Evolutionary conservation across 2,888 invertebrate genomes (phyloP).

Genomic region (Agonopterix subpropinquella): DNA sequence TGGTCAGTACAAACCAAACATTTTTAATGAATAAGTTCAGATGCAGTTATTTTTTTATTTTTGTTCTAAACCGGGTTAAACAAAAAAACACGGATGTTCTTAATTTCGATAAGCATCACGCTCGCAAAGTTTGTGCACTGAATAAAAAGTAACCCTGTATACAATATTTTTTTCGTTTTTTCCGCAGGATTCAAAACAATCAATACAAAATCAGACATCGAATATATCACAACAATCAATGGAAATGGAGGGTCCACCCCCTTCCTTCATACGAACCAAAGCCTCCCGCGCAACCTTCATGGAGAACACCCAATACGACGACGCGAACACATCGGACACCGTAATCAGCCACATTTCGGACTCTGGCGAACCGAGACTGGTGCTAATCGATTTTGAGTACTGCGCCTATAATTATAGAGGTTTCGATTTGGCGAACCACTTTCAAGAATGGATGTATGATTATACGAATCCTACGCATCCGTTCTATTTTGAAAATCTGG

Average conservation of each 20-base stretch:
- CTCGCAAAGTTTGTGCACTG: too few relatives aligned
- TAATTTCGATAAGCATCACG: too few relatives aligned
- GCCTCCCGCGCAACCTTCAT: neutral
- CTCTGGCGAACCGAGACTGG: slow-evolving; percentile 77
- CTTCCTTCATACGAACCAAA: neutral
- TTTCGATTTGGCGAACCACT: slow-evolving; percentile 96
- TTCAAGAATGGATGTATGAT: slow-evolving; percentile 94
- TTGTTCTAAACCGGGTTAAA: too few relatives aligned
- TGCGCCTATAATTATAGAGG: slow-evolving; percentile 91
- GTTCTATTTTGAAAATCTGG: slow-evolving; percentile 81
- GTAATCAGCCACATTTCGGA: slow-evolving; percentile 48
- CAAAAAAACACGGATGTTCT: too few relatives aligned
- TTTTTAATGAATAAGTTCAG: too few relatives aligned
- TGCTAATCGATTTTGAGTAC: slow-evolving; percentile 95
- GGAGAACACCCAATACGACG: slow-evolving; percentile 28
- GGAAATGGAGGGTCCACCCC: neutral
- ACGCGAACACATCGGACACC: slow-evolving; percentile 54
- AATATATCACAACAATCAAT: too few relatives aligned
- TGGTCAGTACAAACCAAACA: too few relatives aligned
- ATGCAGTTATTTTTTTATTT: too few relatives aligned
- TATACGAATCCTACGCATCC: slow-evolving; percentile 88
- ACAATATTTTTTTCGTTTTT: too few relatives aligned
- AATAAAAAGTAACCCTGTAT: too few relatives aligned
- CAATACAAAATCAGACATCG: too few relatives aligned
- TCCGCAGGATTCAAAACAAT: too few relatives aligned